These are phyloP conservation scores for Gulo gulo DNA, from an alignment of 2,113 vertebrate species.

Conservation along the genomic window DNA sequence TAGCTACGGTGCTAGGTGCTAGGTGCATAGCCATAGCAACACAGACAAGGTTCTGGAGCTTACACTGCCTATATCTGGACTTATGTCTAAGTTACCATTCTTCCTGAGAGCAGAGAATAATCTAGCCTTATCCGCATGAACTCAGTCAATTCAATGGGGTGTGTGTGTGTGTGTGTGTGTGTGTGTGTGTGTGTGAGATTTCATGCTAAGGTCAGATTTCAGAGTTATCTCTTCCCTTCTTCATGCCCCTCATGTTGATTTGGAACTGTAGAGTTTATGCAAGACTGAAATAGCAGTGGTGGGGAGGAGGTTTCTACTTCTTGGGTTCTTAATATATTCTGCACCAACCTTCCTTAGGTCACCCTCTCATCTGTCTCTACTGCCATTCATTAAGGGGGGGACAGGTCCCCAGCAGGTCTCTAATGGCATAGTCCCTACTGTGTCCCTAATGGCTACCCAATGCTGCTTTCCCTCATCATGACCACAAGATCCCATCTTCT, in stretches of 20 bases:
- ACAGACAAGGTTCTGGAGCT: background rate
- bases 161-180: background rate
- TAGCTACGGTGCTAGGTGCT: background rate
- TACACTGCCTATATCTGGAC: background rate
- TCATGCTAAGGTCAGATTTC: constrained; percentile 17
- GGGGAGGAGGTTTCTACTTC: background rate
- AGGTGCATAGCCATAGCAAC: background rate
- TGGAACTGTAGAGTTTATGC: constrained; percentile 31
- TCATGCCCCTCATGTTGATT: background rate
- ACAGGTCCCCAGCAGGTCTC: background rate
- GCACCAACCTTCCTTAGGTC: background rate
- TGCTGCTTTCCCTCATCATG: background rate
- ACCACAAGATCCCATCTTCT: background rate
- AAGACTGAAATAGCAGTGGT: background rate
- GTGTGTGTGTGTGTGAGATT: background rate
- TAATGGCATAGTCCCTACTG: background rate
- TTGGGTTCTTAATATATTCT: background rate
- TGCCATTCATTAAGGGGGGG: background rate
- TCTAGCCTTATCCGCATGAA: background rate
- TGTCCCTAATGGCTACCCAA: background rate
- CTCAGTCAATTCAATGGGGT: background rate
- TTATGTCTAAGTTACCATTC: constrained; percentile 1
- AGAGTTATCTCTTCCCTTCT: background rate
- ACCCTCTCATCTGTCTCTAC: background rate
- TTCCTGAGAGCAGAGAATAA: constrained; percentile 32